phyloP scores from a whole-genome alignment of 2,888 invertebrate species.

The Limnephilus lunatus region DNA sequence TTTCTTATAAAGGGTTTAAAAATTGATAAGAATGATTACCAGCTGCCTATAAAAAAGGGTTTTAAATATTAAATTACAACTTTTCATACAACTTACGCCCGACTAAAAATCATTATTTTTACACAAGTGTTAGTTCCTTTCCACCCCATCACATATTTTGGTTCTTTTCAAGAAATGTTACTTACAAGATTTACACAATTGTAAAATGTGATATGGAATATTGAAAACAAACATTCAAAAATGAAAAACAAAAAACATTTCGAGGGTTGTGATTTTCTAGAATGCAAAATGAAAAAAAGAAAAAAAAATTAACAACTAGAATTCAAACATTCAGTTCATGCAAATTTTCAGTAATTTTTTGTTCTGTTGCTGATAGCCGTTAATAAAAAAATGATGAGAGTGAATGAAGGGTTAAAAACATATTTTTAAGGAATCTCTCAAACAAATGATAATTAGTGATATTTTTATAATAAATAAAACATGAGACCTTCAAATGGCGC shows the following conservation, averaged over 20 bases:
- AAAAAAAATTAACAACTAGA: not conserved
- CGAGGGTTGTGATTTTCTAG: not conserved
- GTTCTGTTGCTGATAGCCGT: not conserved
- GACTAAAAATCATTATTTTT: slow-evolving; percentile 4
- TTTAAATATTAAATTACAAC: slow-evolving; percentile 11
- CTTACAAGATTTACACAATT: slow-evolving; percentile 7
- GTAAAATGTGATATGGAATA: slow-evolving; percentile 8
- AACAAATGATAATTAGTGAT: slow-evolving; percentile 32
- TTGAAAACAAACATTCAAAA: not conserved
- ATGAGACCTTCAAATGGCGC: slow-evolving; percentile 36
- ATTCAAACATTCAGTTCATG: not conserved
- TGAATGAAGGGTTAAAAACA: not conserved
- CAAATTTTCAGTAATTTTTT: not conserved
- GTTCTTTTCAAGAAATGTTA: slow-evolving; percentile 31
- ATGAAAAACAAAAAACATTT: not conserved
- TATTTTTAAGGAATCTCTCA: slow-evolving; percentile 46
- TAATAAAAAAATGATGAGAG: not conserved
- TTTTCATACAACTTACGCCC: slow-evolving; percentile 30
- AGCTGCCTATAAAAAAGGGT: not conserved
- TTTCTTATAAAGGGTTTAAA: not conserved
- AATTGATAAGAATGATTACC: not conserved
- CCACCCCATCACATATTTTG: slow-evolving; percentile 30
- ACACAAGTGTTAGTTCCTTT: slow-evolving; percentile 30
- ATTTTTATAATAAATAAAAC: not conserved
- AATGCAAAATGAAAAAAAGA: not conserved